phyloP scores from a whole-genome alignment of 2,888 invertebrate genomes.

The Eupithecia centaureata region DNA sequence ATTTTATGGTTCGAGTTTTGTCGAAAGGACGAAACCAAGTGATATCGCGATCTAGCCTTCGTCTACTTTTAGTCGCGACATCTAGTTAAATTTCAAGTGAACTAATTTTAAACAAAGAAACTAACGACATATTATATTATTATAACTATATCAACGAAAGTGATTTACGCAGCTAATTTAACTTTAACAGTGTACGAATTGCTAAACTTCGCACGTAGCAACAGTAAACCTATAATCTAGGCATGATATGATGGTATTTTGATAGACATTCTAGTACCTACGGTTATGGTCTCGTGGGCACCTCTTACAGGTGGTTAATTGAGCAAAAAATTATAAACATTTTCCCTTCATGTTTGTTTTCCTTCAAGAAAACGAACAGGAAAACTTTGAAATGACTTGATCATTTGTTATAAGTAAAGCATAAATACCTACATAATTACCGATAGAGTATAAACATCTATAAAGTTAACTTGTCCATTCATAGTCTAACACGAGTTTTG shows the following conservation, averaged over 20 bases:
- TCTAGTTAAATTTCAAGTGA: too few species aligned
- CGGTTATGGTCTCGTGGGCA: conserved; percentile 64
- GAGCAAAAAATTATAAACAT: conserved; percentile 6
- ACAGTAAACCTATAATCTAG: not conserved
- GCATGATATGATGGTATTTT: conserved; percentile 24
- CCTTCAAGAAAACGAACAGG: not conserved
- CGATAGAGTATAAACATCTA: too few species aligned
- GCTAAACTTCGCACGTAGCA: not conserved
- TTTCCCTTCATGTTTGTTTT: conserved; percentile 6
- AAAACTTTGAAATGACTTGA: not conserved
- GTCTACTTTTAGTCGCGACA: too few species aligned
- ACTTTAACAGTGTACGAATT: too few species aligned
- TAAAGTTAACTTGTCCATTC: not conserved
- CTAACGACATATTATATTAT: too few species aligned
- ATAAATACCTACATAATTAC: not conserved
- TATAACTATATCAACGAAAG: too few species aligned
- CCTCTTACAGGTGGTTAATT: conserved; percentile 28
- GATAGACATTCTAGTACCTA: too few species aligned
- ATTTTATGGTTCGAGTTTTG: too few species aligned
- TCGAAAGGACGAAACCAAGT: too few species aligned
- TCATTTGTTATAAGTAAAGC: not conserved
- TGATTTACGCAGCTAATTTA: too few species aligned
- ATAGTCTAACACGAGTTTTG: not conserved
- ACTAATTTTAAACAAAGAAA: too few species aligned
- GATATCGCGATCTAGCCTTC: too few species aligned